Conservation (phyloP, 2,888 invertebrate species). For the Lasiommata megera region DNA sequence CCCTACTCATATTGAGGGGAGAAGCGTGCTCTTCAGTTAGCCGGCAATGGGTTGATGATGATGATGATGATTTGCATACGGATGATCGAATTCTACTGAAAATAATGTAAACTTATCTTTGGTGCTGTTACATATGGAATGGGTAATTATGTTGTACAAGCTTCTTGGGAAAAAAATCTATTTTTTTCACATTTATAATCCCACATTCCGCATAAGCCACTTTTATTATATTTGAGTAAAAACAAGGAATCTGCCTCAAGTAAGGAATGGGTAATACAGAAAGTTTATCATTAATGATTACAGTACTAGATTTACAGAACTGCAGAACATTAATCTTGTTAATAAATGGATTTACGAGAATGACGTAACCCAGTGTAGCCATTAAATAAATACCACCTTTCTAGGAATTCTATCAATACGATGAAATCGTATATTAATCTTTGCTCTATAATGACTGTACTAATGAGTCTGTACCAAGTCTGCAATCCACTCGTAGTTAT, state of each 20-base stretch:
- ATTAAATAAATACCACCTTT: not conserved
- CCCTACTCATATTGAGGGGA: no score
- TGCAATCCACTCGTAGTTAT: no score
- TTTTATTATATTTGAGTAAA: not conserved
- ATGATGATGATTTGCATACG: no score
- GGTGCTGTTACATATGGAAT: no score
- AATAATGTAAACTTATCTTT: no score
- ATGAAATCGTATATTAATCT: not conserved
- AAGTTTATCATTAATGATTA: not conserved
- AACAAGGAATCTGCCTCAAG: not conserved
- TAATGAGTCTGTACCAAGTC: no score
- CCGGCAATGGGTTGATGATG: no score
- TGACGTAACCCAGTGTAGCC: not conserved
- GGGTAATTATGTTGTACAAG: not conserved
- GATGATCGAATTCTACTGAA: no score
- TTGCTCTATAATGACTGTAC: not conserved
- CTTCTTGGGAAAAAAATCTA: not conserved
- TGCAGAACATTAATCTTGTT: constrained; percentile 10
- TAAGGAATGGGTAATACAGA: not conserved
- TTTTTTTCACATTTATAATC: not conserved
- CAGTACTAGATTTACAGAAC: not conserved
- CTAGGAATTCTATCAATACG: not conserved
- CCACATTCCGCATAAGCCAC: not conserved
- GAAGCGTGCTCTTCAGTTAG: no score
- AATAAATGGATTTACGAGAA: not conserved